These are phyloP conservation scores for Petrolisthes manimaculis DNA, from an alignment of 2,888 invertebrate genomes.

Conservation along the genomic window DNA sequence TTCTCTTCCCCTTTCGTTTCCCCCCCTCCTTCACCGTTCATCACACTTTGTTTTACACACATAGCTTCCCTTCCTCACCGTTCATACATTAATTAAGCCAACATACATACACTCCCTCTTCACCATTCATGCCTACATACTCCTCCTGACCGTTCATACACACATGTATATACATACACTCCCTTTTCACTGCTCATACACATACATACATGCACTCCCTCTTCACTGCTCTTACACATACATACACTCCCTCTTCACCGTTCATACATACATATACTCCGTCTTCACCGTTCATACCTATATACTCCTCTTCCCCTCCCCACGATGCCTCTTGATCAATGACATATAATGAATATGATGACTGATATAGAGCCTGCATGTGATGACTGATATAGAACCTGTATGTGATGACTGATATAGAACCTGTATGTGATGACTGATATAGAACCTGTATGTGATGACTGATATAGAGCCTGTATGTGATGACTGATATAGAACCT, in stretches of 20 bases:
- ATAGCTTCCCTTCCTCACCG: too few relatives aligned
- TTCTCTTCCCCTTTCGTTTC: too few relatives aligned
- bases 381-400: too few relatives aligned
- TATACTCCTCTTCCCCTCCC: neutral
- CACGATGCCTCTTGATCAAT: neutral
- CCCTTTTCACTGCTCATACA: neutral
- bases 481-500: too few relatives aligned
- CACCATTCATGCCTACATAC: neutral
- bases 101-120: conserved; percentile 21
- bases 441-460: too few relatives aligned
- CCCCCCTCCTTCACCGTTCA: too few relatives aligned
- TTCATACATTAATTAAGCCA: neutral
- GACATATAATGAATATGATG: too few relatives aligned
- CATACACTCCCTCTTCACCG: neutral
- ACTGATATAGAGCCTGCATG: too few relatives aligned
- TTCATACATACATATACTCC: neutral
- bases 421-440: too few relatives aligned
- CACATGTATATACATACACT: conserved; percentile 11
- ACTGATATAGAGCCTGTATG: too few relatives aligned
- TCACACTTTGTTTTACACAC: neutral
- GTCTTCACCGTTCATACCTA: neutral
- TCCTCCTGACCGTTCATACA: neutral
- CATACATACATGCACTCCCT: neutral
- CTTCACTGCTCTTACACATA: neutral
- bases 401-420: too few relatives aligned